Conservation (phyloP, 35 echinoderm and acorn worm species). For the Holothuria glaberrima region DNA sequence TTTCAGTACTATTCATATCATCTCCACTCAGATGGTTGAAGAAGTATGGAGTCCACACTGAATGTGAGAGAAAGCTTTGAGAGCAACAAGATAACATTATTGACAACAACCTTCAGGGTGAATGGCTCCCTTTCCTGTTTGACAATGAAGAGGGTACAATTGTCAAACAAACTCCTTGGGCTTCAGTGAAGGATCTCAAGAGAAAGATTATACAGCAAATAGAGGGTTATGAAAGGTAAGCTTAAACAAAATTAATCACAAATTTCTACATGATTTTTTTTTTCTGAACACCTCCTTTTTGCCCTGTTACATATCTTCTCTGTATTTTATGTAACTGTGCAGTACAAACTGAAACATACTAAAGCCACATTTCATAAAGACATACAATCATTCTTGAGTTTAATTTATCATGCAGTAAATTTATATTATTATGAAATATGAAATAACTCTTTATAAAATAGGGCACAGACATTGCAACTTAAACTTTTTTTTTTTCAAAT, state of each 20-base stretch:
- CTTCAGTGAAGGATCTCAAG: neutral
- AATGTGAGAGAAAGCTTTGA: neutral
- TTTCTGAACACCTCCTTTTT: neutral
- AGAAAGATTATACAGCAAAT: slow-evolving; percentile 8
- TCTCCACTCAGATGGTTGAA: slow-evolving; percentile 27
- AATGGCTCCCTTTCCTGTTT: slow-evolving; percentile 48
- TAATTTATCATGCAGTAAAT: no score
- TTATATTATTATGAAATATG: no score
- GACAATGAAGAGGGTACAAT: slow-evolving; percentile 2
- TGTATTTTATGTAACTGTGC: no score
- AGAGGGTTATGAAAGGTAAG: slow-evolving; percentile 10
- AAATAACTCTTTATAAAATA: no score
- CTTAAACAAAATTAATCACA: neutral
- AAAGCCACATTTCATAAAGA: no score
- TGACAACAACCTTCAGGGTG: slow-evolving; percentile 38
- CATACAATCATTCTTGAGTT: no score
- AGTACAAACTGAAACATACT: no score
- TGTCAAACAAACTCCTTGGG: no score
- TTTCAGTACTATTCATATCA: no score
- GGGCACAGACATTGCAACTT: no score
- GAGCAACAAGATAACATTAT: slow-evolving; percentile 16
- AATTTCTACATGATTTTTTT: neutral
- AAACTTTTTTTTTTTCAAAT: no score
- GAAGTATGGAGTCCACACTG: slow-evolving; percentile 3
- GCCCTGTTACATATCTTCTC: no score